A percentile compares a stretch with the other conserved stretches of the same genome.
These are phyloP conservation scores for Champsocephalus esox DNA, from an alignment of 2,797 vertebrate species.

Conservation along the genomic window DNA sequence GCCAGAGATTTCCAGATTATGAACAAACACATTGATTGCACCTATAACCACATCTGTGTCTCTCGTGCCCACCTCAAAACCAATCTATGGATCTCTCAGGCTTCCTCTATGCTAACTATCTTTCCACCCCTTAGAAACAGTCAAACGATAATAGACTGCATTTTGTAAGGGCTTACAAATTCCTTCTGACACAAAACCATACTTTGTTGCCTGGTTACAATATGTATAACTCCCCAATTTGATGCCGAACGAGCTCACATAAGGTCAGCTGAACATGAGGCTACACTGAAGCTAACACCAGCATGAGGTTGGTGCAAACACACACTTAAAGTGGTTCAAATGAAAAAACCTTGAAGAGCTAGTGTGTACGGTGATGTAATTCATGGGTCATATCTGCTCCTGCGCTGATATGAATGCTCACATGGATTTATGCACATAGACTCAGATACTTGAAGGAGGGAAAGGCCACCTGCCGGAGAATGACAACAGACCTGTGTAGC, in stretches of 20 bases:
- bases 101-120: slow-evolving; percentile 6
- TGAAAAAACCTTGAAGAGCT: background rate
- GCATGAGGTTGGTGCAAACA: background rate
- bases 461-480: slow-evolving; percentile 78
- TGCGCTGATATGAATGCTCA: background rate
- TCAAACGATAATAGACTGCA: slow-evolving; percentile 15
- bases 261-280: slow-evolving; percentile 1
- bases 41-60: slow-evolving; percentile 11
- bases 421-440: background rate
- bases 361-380: background rate
- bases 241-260: slow-evolving; percentile 1
- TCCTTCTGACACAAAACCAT: slow-evolving; percentile 34
- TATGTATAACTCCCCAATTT: slow-evolving; percentile 30
- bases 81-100: slow-evolving; percentile 40
- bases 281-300: background rate
- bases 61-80: slow-evolving; percentile 41
- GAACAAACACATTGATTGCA: slow-evolving; percentile 52
- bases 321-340: background rate
- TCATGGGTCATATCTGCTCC: background rate
- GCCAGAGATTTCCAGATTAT: slow-evolving; percentile 34
- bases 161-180: slow-evolving; percentile 45
- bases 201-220: slow-evolving; percentile 73
- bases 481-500: slow-evolving; percentile 79
- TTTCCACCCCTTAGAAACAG: slow-evolving; percentile 20
- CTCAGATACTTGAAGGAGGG: slow-evolving; percentile 50